phyloP scores from a whole-genome alignment of 2,797 vertebrate genomes.

The Poecilia wingei region DNA sequence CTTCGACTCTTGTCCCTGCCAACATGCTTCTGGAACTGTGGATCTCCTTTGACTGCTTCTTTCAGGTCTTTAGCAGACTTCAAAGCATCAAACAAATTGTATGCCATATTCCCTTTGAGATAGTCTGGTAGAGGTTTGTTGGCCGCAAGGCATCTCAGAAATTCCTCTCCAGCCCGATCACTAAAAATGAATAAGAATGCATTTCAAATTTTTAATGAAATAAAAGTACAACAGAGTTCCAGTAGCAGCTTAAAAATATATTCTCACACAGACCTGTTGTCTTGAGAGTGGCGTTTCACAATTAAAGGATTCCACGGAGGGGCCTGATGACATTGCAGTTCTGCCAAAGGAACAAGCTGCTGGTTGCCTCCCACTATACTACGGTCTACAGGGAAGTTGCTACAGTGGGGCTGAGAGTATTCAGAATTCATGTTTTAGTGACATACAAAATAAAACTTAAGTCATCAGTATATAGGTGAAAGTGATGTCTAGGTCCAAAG shows the following conservation, averaged over 20 bases:
- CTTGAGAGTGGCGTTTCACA: conserved; percentile 31
- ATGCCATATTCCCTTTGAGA: conserved; percentile 72
- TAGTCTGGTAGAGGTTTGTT: conserved; percentile 77
- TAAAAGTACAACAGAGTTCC: conserved; percentile 2
- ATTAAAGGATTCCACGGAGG: conserved; percentile 51
- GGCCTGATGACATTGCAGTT: conserved; percentile 26
- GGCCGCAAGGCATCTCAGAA: conserved; percentile 74
- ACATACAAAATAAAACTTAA: conserved; percentile 31
- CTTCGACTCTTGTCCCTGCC: conserved; percentile 59
- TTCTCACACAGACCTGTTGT: conserved; percentile 55
- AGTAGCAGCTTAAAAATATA: neutral
- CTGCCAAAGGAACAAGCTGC: conserved; percentile 47
- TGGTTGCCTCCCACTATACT: conserved; percentile 62
- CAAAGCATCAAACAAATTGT: conserved; percentile 66
- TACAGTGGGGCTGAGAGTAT: conserved; percentile 70
- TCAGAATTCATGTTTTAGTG: conserved; percentile 62
- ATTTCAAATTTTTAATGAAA: conserved; percentile 24
- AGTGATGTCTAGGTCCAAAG: neutral
- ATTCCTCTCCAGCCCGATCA: conserved; percentile 73
- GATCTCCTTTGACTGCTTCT: conserved; percentile 50
- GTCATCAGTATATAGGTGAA: neutral
- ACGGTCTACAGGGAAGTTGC: conserved; percentile 69
- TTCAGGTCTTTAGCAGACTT: conserved; percentile 58
- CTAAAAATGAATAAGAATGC: conserved; percentile 47
- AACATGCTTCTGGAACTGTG: conserved; percentile 49